Conservation (phyloP, 2,113 vertebrate species). For the Poeciliopsis retropinna region DNA sequence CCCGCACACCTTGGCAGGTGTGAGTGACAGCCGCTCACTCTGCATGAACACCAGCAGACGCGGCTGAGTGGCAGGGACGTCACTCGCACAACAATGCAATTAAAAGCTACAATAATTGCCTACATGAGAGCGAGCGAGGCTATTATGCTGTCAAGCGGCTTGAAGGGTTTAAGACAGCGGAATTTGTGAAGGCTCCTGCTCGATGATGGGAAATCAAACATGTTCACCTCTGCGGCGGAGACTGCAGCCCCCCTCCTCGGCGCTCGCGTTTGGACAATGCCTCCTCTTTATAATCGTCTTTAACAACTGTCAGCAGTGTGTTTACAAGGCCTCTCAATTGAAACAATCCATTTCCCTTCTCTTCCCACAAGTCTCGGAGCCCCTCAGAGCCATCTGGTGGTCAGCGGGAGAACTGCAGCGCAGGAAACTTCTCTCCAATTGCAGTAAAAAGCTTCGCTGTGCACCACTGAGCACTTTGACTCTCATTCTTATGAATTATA, state of each 20-base stretch:
- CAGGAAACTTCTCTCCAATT: constrained; percentile 6
- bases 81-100: constrained; percentile 61
- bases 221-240: constrained; percentile 21
- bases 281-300: constrained; percentile 52
- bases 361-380: neutral
- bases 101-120: constrained; percentile 66
- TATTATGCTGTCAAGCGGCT: constrained; percentile 55
- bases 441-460: constrained; percentile 16
- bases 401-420: constrained; percentile 15
- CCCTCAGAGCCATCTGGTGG: constrained; percentile 71
- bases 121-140: constrained; percentile 44
- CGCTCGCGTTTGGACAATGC: constrained; percentile 43
- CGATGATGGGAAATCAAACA: constrained; percentile 35
- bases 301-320: constrained; percentile 61
- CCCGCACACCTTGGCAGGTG: constrained; percentile 44
- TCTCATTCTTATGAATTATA: constrained; percentile 37
- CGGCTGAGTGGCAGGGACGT: constrained; percentile 54
- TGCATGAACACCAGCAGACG: constrained; percentile 16
- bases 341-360: constrained; percentile 44
- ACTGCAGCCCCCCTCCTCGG: constrained; percentile 11
- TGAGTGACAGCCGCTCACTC: constrained; percentile 46
- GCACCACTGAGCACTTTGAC: constrained; percentile 32
- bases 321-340: constrained; percentile 67
- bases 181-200: constrained; percentile 45
- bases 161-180: constrained; percentile 57